Evolutionary conservation across 2,797 vertebrate genomes (phyloP).

Genomic region (Danio kyathit): DNA sequence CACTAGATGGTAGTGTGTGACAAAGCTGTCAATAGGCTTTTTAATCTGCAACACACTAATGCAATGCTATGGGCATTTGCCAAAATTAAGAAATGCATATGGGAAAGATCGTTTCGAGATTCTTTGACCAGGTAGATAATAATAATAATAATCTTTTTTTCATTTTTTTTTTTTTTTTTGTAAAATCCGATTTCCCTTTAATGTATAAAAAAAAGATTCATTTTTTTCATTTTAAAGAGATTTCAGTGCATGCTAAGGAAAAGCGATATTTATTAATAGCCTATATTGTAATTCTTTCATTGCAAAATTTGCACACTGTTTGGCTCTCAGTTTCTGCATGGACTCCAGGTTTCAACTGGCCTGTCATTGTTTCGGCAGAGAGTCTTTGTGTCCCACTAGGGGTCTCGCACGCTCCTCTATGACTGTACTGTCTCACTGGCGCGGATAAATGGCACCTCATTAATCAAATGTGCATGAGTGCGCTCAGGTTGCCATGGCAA

Average conservation of each 20-base stretch:
- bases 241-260: background rate
- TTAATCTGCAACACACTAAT: background rate
- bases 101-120: background rate
- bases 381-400: constrained; percentile 72
- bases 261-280: no score
- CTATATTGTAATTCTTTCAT: background rate
- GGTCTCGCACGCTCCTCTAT: constrained; percentile 73
- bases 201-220: background rate
- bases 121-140: background rate
- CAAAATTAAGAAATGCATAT: background rate
- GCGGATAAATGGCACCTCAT: constrained; percentile 79
- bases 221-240: background rate
- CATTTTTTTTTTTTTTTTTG: background rate
- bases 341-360: constrained; percentile 13
- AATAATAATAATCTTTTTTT: background rate
- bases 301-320: background rate
- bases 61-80: background rate
- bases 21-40: background rate
- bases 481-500: constrained; percentile 85
- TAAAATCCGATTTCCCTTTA: background rate
- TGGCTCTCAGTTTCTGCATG: background rate
- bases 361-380: constrained; percentile 30
- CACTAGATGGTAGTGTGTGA: constrained; percentile 50
- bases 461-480: constrained; percentile 85
- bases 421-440: constrained; percentile 58